These are phyloP conservation scores for Azorinus chamasolen DNA, from an alignment of 2,888 invertebrate species.

Conservation along the genomic window DNA sequence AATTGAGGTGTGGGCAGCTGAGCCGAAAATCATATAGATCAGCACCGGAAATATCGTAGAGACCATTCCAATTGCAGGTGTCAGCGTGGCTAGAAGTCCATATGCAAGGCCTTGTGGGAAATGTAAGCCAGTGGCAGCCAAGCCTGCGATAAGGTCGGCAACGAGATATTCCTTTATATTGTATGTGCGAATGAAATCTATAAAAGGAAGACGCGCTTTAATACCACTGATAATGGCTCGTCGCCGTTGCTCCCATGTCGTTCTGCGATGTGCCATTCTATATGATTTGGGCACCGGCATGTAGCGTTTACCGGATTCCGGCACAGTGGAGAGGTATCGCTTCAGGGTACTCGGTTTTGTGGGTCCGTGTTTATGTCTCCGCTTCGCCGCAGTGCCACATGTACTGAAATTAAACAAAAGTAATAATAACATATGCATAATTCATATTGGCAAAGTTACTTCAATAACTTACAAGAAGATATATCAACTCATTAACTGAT, in stretches of 20 bases:
- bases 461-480: too few species aligned
- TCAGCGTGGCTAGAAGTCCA: conserved; percentile 71
- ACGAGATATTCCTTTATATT: conserved; percentile 64
- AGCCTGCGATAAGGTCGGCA: conserved; percentile 73
- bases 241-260: conserved; percentile 9
- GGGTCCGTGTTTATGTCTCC: too few species aligned
- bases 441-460: too few species aligned
- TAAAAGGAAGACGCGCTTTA: conserved; percentile 43
- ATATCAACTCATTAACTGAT: too few species aligned
- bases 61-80: conserved; percentile 74
- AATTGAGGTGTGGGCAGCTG: conserved; percentile 71
- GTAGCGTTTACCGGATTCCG: conserved; percentile 45
- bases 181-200: conserved; percentile 61
- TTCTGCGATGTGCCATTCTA: conserved; percentile 36
- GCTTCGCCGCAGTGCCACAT: too few species aligned
- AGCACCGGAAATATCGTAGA: conserved; percentile 74
- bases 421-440: too few species aligned
- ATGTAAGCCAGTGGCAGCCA: conserved; percentile 78
- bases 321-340: conserved; percentile 42
- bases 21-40: conserved; percentile 75
- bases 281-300: conserved; percentile 50
- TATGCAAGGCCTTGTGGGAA: conserved; percentile 80
- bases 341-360: conserved; percentile 3
- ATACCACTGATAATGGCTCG: conserved; percentile 6
- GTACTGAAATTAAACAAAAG: too few species aligned